Evolutionary conservation across 2,888 invertebrate species (phyloP), one percentile per base, ranked within the genome.

Genomic region (Rhagonycha fulva): DNA sequence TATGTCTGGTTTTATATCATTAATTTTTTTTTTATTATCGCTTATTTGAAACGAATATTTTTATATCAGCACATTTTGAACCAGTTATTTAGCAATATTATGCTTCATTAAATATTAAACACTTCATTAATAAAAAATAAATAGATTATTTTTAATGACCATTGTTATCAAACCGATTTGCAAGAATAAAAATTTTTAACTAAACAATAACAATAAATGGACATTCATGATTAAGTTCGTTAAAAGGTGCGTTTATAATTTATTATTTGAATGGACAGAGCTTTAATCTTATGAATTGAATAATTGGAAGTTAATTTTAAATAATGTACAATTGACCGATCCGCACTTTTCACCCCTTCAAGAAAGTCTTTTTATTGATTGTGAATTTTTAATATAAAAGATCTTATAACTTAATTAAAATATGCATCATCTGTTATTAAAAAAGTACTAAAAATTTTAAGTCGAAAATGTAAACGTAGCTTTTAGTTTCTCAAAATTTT

Each of bases 291-390:
- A 47, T 47, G 47, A 47, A 47, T 47, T 47, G 70, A 26, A 60
- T 72, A 69, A 68, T 62, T 67, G 19, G 60, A 24, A 24, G 24
- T 23, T 68, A 67, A 10, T 68, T 23, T 26, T 47, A 72, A 74
- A 75, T 32, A 47, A n/a, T 70, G 71, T 70, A 74, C 28, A 63
- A 9, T 47, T 47, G n/a, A 47, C n/a, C 47, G 47, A n/a, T n/a
- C 47, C 47, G n/a, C n/a, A 47, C n/a, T 19, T 19, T 19, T 19
- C 19, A 19, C 1, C 19, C 19, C 19, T 19, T 19, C 19, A 19
- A 1, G 19, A 19, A 19, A 19, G 2, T 19, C 19, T 2, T 19
- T 19, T 19, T 19, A 19, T 19, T 19, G 19, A 19, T 19, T 19
- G 19, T 19, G 19, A 19, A 19, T 19, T 19, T 19, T 19, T 19